Conservation (phyloP, 2,113 vertebrate species). For the Etheostoma spectabile region DNA sequence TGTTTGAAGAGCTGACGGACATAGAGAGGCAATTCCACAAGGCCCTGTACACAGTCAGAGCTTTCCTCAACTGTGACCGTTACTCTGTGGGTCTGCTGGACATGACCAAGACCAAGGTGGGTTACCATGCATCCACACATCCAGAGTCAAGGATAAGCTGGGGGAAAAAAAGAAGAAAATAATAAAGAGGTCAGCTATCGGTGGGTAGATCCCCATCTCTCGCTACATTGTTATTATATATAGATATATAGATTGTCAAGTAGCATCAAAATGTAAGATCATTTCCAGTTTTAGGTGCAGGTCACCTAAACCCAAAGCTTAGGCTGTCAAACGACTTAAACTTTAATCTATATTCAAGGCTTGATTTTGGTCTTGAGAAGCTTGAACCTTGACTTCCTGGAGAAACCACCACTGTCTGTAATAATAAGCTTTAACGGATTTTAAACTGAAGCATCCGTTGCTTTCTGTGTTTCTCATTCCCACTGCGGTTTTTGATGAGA, state of each 20-base stretch:
- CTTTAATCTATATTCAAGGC: neutral
- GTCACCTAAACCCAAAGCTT: neutral
- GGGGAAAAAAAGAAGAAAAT: neutral
- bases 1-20: slow-evolving; percentile 88
- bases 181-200: neutral
- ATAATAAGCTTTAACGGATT: neutral
- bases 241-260: neutral
- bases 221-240: neutral
- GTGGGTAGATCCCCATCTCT: neutral
- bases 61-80: slow-evolving; percentile 88
- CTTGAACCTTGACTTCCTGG: neutral
- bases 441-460: neutral
- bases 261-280: neutral
- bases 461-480: neutral
- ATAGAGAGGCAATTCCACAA: slow-evolving; percentile 90
- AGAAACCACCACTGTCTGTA: too few relatives aligned
- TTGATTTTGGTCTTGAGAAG: neutral
- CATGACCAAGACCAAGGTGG: slow-evolving; percentile 89
- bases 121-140: neutral
- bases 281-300: neutral
- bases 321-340: neutral
- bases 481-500: neutral
- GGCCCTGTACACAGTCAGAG: slow-evolving; percentile 86
- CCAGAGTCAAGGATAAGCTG: neutral
- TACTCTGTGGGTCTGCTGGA: slow-evolving; percentile 88